Percentiles rank a stretch among this genome's conserved stretches.
phyloP scores from a whole-genome alignment of 2,888 invertebrate species.

The Agrenia bidenticulata region DNA sequence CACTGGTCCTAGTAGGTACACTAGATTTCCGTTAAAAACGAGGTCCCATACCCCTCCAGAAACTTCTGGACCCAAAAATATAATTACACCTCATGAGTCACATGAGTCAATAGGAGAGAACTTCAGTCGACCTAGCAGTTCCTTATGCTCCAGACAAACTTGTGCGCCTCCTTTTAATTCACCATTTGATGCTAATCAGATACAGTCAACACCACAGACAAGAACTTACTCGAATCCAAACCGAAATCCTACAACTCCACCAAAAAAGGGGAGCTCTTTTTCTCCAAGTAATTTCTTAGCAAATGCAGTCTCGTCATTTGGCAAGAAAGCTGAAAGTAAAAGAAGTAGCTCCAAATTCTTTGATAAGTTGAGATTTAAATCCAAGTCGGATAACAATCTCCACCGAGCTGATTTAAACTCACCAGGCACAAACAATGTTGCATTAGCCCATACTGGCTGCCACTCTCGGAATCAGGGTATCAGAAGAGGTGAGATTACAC shows the following conservation, averaged over 20 bases:
- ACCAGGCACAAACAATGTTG: neutral
- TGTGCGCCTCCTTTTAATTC: conserved; percentile 37
- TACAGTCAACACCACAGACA: conserved; percentile 50
- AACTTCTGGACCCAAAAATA: conserved; percentile 4
- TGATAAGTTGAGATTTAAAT: conserved; percentile 42
- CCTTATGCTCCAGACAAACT: conserved; percentile 3
- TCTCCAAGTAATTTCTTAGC: conserved; percentile 41
- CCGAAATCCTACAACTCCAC: conserved; percentile 44
- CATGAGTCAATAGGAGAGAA: neutral
- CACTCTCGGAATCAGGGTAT: neutral
- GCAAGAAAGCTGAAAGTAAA: conserved; percentile 40
- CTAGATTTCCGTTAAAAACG: conserved; percentile 45
- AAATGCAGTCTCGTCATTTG: conserved; percentile 46
- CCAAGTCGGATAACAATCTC: conserved; percentile 54
- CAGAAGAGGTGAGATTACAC: neutral
- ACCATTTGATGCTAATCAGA: conserved; percentile 50
- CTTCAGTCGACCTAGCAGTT: neutral
- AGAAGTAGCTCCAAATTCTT: conserved; percentile 30
- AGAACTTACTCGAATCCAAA: conserved; percentile 49
- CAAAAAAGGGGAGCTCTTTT: conserved; percentile 18
- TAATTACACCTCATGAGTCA: neutral
- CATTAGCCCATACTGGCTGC: neutral
- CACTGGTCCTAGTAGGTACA: conserved; percentile 41
- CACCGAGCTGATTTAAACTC: conserved; percentile 46
- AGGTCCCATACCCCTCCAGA: neutral